A percentile compares a stretch with the other conserved stretches of the same genome.
Evolutionary conservation across 2,888 invertebrate species (phyloP).

Genomic region (Lycaena phlaeas): DNA sequence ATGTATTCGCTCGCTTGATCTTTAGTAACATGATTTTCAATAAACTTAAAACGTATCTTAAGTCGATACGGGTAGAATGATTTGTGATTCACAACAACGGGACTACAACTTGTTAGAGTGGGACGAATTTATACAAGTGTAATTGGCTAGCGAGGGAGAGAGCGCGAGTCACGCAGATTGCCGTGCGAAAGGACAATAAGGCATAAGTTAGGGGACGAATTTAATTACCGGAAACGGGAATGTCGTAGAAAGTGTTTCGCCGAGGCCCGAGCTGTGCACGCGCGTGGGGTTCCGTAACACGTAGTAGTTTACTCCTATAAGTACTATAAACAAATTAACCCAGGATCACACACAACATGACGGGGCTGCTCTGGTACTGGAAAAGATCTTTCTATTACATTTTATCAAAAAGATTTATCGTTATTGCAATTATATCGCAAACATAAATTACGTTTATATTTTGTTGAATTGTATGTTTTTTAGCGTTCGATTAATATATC

Average conservation of each 20-base stretch:
- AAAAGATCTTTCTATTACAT: no score
- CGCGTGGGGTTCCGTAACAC: no score
- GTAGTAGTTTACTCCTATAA: no score
- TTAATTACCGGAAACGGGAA: constrained; percentile 7
- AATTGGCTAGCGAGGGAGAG: background rate
- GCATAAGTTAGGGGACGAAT: constrained; percentile 11
- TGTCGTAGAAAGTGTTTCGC: constrained; percentile 8
- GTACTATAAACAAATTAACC: no score
- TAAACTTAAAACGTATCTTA: background rate
- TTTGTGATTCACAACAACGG: background rate
- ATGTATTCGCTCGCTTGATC: no score
- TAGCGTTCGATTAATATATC: no score
- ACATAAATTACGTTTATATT: no score
- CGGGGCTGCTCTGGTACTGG: no score
- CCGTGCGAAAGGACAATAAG: constrained; percentile 11
- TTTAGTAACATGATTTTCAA: background rate
- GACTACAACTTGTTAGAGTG: constrained; percentile 2
- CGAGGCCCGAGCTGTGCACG: background rate
- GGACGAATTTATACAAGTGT: background rate
- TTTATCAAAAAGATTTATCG: no score
- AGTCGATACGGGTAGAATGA: background rate
- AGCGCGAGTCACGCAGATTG: constrained; percentile 9
- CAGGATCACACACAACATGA: no score
- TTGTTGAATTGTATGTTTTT: no score
- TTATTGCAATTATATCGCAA: no score